phyloP scores from a whole-genome alignment of 2,888 invertebrate species.

The Drosophila merina region DNA sequence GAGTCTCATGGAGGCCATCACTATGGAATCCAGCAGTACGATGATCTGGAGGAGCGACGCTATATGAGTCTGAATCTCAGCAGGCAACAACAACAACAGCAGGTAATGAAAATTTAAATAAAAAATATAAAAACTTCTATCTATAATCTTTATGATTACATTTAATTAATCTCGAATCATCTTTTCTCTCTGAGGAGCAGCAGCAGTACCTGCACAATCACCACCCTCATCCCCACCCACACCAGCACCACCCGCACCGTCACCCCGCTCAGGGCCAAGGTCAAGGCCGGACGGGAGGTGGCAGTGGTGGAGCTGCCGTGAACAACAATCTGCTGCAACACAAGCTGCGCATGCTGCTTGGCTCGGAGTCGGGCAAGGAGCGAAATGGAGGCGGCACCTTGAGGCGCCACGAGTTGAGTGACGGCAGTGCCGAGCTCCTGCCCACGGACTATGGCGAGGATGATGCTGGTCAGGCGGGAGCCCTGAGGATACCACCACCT shows the following conservation, averaged over 20 bases:
- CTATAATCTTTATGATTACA: not conserved
- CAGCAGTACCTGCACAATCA: constrained; percentile 81
- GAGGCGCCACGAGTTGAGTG: constrained; percentile 64
- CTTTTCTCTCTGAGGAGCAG: constrained; percentile 24
- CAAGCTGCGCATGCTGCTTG: constrained; percentile 90
- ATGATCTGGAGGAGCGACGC: constrained; percentile 72
- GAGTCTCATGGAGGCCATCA: constrained; percentile 56
- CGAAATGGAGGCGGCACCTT: constrained; percentile 72
- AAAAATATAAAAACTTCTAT: not conserved
- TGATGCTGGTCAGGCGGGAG: constrained; percentile 49
- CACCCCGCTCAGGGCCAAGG: constrained; percentile 81
- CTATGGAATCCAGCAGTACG: constrained; percentile 60
- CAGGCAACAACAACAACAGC: constrained; percentile 59
- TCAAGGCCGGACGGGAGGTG: constrained; percentile 79
- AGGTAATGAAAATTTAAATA: not conserved
- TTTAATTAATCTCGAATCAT: not conserved
- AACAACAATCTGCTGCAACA: constrained; percentile 90
- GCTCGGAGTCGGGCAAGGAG: constrained; percentile 84
- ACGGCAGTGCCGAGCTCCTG: constrained; percentile 52
- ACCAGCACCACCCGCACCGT: constrained; percentile 38
- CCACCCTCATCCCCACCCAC: constrained; percentile 74
- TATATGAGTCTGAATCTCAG: constrained; percentile 67
- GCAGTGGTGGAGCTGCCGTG: constrained; percentile 83
- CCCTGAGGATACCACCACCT: constrained; percentile 79
- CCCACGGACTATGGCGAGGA: constrained; percentile 69